phyloP scores from a whole-genome alignment of 2,797 vertebrate species.

The Cirrhinus mrigala region DNA sequence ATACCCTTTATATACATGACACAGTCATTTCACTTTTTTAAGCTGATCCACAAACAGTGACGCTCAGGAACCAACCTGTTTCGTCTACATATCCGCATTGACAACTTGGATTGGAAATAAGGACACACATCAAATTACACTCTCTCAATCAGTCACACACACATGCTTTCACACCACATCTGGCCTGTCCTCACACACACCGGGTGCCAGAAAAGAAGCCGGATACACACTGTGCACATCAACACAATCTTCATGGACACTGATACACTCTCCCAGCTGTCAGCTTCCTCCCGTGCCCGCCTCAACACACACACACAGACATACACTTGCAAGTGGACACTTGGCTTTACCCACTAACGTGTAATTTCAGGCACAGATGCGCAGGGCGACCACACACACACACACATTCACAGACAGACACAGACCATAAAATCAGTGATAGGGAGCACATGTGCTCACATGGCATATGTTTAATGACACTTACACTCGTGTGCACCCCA shows the following conservation, averaged over 20 bases:
- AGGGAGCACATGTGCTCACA: conserved; percentile 13
- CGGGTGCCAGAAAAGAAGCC: conserved; percentile 70
- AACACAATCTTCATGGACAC: conserved; percentile 58
- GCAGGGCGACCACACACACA: conserved; percentile 22
- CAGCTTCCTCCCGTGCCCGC: conserved; percentile 49
- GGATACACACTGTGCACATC: conserved; percentile 61
- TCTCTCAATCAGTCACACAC: conserved; percentile 39
- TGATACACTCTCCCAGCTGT: conserved; percentile 60
- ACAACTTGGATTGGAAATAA: conserved; percentile 37
- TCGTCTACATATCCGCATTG: background rate
- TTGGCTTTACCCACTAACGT: conserved; percentile 34
- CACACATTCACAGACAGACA: background rate
- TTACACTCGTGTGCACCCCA: conserved; percentile 24
- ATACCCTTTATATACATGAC: background rate
- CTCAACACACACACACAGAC: conserved; percentile 43
- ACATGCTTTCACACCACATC: conserved; percentile 75
- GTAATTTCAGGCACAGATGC: conserved; percentile 40
- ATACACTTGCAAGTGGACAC: conserved; percentile 40
- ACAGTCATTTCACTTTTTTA: background rate
- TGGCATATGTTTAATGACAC: conserved; percentile 36
- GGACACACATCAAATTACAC: conserved; percentile 28
- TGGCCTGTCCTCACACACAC: conserved; percentile 71
- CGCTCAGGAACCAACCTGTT: conserved; percentile 6
- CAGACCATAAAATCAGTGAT: conserved; percentile 20
- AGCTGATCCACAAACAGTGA: background rate